phyloP scores from a whole-genome alignment of 2,888 invertebrate species.

The Morpho achilles region DNA sequence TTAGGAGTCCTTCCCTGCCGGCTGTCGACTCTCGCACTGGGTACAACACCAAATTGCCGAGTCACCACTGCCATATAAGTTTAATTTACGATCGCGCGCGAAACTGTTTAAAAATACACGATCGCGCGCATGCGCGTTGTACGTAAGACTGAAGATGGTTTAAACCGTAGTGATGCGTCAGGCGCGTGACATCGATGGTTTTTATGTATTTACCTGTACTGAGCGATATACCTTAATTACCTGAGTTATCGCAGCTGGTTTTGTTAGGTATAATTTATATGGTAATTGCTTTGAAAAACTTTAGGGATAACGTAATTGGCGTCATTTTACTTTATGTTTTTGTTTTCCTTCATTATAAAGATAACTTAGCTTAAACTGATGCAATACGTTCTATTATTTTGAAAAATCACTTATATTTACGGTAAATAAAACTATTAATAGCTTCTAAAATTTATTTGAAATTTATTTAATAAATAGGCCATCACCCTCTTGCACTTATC shows the following conservation, averaged over 20 bases:
- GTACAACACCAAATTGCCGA: slow-evolving; percentile 63
- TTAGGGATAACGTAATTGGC: background rate
- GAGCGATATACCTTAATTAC: slow-evolving; percentile 5
- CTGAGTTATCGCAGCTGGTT: slow-evolving; percentile 9
- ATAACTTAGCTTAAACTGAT: too few species aligned
- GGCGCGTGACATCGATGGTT: slow-evolving; percentile 19
- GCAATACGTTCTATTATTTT: too few species aligned
- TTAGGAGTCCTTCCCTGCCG: slow-evolving; percentile 49
- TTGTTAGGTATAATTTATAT: slow-evolving; percentile 17
- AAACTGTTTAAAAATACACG: slow-evolving; percentile 46
- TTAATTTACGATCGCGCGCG: slow-evolving; percentile 39
- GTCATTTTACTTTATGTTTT: background rate
- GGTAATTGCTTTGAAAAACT: slow-evolving; percentile 9
- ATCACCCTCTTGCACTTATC: too few species aligned
- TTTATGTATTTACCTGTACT: slow-evolving; percentile 10
- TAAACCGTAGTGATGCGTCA: slow-evolving; percentile 41
- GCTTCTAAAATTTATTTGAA: too few species aligned
- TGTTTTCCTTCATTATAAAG: too few species aligned
- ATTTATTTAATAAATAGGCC: too few species aligned
- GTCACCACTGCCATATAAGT: slow-evolving; percentile 75
- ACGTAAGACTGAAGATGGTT: slow-evolving; percentile 67
- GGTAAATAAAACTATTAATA: too few species aligned
- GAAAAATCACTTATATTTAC: too few species aligned
- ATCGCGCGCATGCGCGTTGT: slow-evolving; percentile 65
- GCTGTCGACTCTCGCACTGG: slow-evolving; percentile 55